These are phyloP conservation scores for Yponomeuta plumbellus DNA, from an alignment of 2,888 invertebrate species.

Conservation along the genomic window DNA sequence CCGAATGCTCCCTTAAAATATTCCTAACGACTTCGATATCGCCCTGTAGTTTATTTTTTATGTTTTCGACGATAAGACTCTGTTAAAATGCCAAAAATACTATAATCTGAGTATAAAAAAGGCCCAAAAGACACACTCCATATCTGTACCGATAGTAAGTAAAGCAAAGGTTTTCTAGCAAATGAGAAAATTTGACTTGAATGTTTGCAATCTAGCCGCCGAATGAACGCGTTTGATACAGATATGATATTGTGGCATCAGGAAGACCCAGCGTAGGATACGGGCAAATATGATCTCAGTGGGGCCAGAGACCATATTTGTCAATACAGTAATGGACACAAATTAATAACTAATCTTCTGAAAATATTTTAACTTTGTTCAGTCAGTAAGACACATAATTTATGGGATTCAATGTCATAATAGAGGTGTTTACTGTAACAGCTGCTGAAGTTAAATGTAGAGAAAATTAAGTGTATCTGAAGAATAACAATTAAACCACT, in stretches of 20 bases:
- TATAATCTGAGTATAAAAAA: slow-evolving; percentile 29
- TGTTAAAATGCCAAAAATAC: not conserved
- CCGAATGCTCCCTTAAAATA: too few species aligned
- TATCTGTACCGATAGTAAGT: slow-evolving; percentile 63
- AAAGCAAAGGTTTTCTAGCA: slow-evolving; percentile 20
- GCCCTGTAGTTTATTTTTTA: too few species aligned
- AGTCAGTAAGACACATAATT: too few species aligned
- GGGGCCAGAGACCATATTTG: slow-evolving; percentile 46
- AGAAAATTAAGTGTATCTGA: too few species aligned
- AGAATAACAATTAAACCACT: too few species aligned
- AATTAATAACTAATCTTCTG: not conserved
- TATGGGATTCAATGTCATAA: not conserved
- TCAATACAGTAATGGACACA: not conserved
- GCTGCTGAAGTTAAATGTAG: not conserved
- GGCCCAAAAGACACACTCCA: slow-evolving; percentile 61
- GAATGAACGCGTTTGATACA: slow-evolving; percentile 57
- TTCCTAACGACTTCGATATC: too few species aligned
- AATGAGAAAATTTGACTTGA: slow-evolving; percentile 71
- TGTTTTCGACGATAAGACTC: not conserved
- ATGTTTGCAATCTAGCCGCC: slow-evolving; percentile 47
- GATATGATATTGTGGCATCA: slow-evolving; percentile 67
- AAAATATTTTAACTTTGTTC: not conserved
- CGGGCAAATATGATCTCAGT: slow-evolving; percentile 48
- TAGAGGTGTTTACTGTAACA: not conserved
- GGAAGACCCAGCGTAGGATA: slow-evolving; percentile 41